Conservation (phyloP, 2,888 invertebrate species). For the Prosapia bicincta region DNA sequence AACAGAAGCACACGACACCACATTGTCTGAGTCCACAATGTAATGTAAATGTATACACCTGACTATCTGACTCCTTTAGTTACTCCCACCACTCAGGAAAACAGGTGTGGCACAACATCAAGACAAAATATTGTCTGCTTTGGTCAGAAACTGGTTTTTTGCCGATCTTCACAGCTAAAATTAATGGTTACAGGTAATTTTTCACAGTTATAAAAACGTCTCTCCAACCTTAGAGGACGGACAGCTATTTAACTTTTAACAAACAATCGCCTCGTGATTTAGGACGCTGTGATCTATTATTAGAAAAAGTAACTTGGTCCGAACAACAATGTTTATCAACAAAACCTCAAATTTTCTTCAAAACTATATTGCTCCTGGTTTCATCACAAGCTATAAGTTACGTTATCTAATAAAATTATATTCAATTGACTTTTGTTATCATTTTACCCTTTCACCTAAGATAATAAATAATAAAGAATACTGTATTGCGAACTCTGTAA, state of each 20-base stretch:
- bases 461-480: background rate
- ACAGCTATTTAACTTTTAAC: background rate
- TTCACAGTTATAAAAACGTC: conserved; percentile 1
- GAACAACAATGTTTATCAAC: background rate
- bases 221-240: background rate
- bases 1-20: background rate
- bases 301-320: background rate
- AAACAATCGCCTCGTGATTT: background rate
- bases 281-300: background rate
- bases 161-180: conserved; percentile 4
- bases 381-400: background rate
- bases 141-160: conserved; percentile 19
- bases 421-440: background rate
- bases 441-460: background rate
- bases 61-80: conserved; percentile 1
- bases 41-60: background rate
- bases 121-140: conserved; percentile 14
- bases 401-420: background rate
- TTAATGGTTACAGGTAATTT: conserved; percentile 4
- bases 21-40: background rate
- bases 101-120: conserved; percentile 5
- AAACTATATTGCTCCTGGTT: no score
- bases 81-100: conserved; percentile 3
- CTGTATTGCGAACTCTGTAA: no score
- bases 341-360: background rate